These are phyloP conservation scores for Himalopsyche japonica DNA, from an alignment of 2,888 invertebrate genomes.

Conservation along the genomic window DNA sequence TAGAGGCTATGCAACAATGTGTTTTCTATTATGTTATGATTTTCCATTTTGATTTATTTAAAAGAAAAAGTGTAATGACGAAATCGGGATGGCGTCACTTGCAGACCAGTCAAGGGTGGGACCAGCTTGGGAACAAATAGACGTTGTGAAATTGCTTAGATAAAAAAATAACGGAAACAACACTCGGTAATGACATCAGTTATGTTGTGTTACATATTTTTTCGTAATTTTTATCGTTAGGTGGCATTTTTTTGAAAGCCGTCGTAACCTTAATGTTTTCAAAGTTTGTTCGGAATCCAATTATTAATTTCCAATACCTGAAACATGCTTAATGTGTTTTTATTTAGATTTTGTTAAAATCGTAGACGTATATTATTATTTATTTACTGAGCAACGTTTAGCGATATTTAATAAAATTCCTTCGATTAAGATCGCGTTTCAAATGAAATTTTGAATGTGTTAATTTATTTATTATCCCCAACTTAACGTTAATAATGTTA, in stretches of 20 bases:
- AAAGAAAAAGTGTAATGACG: not conserved
- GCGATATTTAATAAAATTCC: not conserved
- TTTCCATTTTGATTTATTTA: not conserved
- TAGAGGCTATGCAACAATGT: not conserved
- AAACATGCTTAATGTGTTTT: not conserved
- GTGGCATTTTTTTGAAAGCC: not conserved
- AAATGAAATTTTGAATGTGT: not conserved
- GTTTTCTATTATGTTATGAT: not conserved
- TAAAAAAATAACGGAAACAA: not conserved
- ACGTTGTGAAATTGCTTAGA: conserved; percentile 44
- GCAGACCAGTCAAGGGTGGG: conserved; percentile 56
- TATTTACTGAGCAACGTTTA: not conserved
- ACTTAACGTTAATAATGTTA: not conserved
- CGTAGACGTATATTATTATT: not conserved
- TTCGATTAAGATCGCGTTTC: not conserved
- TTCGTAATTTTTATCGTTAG: not conserved
- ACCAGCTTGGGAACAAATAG: conserved; percentile 62
- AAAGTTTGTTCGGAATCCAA: not conserved
- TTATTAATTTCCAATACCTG: not conserved
- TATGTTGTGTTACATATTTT: not conserved
- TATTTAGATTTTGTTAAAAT: not conserved
- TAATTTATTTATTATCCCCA: not conserved
- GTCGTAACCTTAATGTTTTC: not conserved
- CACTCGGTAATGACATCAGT: not conserved
- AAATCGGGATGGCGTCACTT: conserved; percentile 14